phyloP scores from a whole-genome alignment of 1,140 invertebrate genomes.

The Papilio xuthus region DNA sequence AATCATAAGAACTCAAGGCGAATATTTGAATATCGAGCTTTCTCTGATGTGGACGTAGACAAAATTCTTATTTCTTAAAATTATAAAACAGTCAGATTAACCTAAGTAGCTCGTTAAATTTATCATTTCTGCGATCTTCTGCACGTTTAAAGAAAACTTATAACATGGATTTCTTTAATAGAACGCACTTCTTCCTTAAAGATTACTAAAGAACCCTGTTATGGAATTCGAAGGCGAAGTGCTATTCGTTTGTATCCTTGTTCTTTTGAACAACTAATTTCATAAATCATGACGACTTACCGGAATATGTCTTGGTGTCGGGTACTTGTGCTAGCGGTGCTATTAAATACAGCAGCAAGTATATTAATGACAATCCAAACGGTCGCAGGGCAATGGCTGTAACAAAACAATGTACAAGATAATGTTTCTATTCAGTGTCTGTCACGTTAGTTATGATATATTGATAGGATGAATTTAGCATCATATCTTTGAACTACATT shows the following conservation, averaged over 20 bases:
- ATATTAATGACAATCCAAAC: conserved; percentile 91
- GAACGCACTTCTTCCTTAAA: too few species aligned
- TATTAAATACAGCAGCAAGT: conserved; percentile 90
- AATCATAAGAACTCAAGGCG: not conserved
- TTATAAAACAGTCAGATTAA: not conserved
- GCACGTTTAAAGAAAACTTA: not conserved
- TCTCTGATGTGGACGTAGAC: not conserved
- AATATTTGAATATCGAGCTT: not conserved
- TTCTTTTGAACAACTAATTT: not conserved
- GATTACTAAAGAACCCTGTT: too few species aligned
- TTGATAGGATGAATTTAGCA: too few species aligned
- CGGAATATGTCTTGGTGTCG: conserved; percentile 85
- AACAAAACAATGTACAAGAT: too few species aligned
- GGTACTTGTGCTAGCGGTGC: conserved; percentile 91
- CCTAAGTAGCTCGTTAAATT: not conserved
- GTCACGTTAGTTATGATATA: too few species aligned
- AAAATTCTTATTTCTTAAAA: not conserved
- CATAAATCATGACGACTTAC: conserved; percentile 66
- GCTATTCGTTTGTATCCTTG: not conserved
- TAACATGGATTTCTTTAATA: not conserved
- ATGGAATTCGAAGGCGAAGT: too few species aligned
- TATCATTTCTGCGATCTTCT: conserved; percentile 16
- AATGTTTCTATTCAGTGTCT: too few species aligned
- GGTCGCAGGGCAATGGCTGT: conserved; percentile 93
- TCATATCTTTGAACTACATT: too few species aligned